A percentile compares a stretch with the other conserved stretches of the same genome.
Evolutionary conservation across 1,140 invertebrate species (phyloP).

Genomic region (Panulirus ornatus): DNA sequence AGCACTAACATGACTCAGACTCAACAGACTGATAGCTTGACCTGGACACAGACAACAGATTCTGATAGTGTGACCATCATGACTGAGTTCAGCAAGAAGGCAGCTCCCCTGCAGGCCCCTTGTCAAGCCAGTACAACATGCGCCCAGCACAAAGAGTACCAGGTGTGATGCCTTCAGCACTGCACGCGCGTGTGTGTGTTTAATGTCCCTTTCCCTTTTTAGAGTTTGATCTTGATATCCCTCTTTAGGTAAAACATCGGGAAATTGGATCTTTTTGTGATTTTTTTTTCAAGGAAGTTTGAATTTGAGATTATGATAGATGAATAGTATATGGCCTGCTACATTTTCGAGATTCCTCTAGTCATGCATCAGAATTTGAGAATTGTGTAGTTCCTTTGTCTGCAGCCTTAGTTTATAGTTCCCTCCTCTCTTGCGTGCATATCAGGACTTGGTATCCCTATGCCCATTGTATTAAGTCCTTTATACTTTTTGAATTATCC

Average conservation of each 20-base stretch:
- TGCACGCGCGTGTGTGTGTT: conserved; percentile 49
- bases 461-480: neutral
- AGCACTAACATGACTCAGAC: conserved; percentile 44
- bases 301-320: neutral
- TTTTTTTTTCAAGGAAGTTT: neutral
- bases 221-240: conserved; percentile 34
- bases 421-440: conserved; percentile 1
- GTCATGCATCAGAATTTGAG: neutral
- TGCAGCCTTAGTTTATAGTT: neutral
- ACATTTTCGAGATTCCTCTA: neutral
- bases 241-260: conserved; percentile 6
- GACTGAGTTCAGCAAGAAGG: conserved; percentile 49
- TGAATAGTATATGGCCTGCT: neutral
- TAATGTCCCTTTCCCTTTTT: conserved; percentile 27
- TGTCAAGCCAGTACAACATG: conserved; percentile 46
- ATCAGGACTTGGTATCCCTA: neutral
- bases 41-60: conserved; percentile 46
- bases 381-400: neutral
- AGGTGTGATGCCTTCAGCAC: conserved; percentile 63
- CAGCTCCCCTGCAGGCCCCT: conserved; percentile 62
- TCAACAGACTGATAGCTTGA: conserved; percentile 21
- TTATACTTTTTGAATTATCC: conserved; percentile 14
- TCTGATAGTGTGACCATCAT: conserved; percentile 23
- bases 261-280: neutral
- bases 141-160: conserved; percentile 39